phyloP scores from a whole-genome alignment of 1,140 invertebrate species.

The Formica exsecta region DNA sequence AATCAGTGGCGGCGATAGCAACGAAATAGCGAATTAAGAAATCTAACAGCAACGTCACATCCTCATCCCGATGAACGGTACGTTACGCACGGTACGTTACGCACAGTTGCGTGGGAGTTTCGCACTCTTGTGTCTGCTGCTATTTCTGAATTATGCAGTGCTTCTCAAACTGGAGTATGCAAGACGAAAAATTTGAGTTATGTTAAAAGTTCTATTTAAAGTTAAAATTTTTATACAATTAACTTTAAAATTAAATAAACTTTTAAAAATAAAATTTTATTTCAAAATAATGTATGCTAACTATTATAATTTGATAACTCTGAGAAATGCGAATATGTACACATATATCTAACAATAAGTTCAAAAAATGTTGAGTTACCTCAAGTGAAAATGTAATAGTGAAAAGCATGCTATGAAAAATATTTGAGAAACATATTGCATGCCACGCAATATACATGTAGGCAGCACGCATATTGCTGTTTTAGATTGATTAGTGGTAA shows the following conservation, averaged over 20 bases:
- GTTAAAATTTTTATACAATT: no score
- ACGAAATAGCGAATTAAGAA: conserved; percentile 80
- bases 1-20: conserved; percentile 70
- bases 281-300: neutral
- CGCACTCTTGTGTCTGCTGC: conserved; percentile 59
- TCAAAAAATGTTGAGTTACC: neutral
- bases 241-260: neutral
- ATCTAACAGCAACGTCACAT: conserved; percentile 78
- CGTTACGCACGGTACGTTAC: conserved; percentile 29
- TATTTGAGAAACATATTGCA: neutral
- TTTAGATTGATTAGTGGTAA: conserved; percentile 61
- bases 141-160: conserved; percentile 66
- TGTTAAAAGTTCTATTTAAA: no score
- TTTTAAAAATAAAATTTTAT: neutral
- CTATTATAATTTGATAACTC: conserved; percentile 15
- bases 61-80: conserved; percentile 71
- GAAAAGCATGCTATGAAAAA: neutral
- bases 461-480: neutral
- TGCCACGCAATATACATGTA: neutral
- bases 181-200: neutral
- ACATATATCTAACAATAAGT: neutral
- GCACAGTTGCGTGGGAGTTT: conserved; percentile 66
- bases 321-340: neutral
- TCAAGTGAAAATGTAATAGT: neutral
- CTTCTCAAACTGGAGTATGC: conserved; percentile 28